Percentiles rank a stretch among this genome's conserved stretches.
Conservation (phyloP, 2,113 vertebrate species). For the Thinocorus orbignyianus region DNA sequence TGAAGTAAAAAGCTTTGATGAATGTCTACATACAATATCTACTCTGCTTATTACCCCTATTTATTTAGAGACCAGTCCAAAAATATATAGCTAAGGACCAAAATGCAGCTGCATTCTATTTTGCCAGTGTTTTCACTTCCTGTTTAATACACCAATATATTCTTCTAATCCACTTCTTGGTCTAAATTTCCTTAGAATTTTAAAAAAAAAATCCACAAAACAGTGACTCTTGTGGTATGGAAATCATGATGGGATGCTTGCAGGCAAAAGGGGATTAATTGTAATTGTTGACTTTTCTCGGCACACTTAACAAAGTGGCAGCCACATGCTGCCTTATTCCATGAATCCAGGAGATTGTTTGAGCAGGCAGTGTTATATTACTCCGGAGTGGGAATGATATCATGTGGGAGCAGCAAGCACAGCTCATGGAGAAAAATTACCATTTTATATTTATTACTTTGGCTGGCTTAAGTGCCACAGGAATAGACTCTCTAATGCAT, state of each 20-base stretch:
- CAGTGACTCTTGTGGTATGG: neutral
- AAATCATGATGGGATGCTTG: conserved; percentile 21
- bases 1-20: neutral
- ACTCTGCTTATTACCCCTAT: neutral
- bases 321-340: conserved; percentile 30
- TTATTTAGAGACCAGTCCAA: neutral
- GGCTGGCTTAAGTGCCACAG: conserved; percentile 70
- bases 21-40: neutral
- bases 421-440: conserved; percentile 72
- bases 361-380: conserved; percentile 53
- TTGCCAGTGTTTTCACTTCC: neutral
- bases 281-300: conserved; percentile 58
- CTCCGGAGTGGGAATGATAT: conserved; percentile 57
- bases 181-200: neutral
- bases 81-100: neutral
- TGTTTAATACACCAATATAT: neutral
- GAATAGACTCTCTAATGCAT: conserved; percentile 73
- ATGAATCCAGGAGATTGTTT: conserved; percentile 30
- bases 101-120: neutral
- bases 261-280: conserved; percentile 49
- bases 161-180: neutral
- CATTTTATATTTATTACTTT: conserved; percentile 78
- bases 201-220: neutral
- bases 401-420: conserved; percentile 59
- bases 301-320: conserved; percentile 41